Base-by-base conservation (phyloP, 2,888 invertebrate species). In the Mythimna impura region DNA sequence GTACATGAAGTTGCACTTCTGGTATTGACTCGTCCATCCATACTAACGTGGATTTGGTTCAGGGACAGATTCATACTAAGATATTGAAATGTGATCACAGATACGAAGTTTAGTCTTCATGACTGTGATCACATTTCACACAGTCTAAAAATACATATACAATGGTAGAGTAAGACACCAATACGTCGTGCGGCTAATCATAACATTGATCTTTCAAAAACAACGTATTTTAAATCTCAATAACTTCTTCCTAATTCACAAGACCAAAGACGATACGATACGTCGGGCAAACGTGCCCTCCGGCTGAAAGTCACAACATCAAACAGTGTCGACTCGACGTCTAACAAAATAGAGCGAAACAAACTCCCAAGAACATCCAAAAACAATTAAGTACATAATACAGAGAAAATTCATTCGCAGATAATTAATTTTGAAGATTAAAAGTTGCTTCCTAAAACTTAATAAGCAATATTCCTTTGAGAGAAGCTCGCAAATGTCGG, bases 381-480 rank as follows among this genome's bases (percentile, higher is more conserved):
- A 84, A 86, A 86, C 85, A 86, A 86, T 86, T 86, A 86, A 86
- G 85, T 86, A 78, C 83, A 85, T 83, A 86, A 85, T 76, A 83
- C 85, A 72, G 81, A 77, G 68, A 65, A 81, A 81, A 86, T 81
- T 85, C 78, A 85, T 85, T 86, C 73, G 76, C 81, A 85, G 87
- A 85, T 85, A 86, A 86, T 86, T 86, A 86, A 86, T 86, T 86
- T 76, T 64, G 54, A 81, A 86, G 79, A 76, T 85, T 81, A 75
- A 85, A 86, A 85, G 83, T 86, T 76, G 78, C 76, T 83, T 73
- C 78, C 52, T 74, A 66, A 74, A 83, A 81, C 83, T 86, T 86
- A 83, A 73, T 85, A 75, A 81, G 76, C 66, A 68, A 81, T 78
- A 81, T 84, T 78, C 73, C 72, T 85, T 83, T 85, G 83, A 85